These are phyloP conservation scores for Trididemnum clinides DNA, from an alignment of 23 tunicate genomes.

Conservation along the genomic window DNA sequence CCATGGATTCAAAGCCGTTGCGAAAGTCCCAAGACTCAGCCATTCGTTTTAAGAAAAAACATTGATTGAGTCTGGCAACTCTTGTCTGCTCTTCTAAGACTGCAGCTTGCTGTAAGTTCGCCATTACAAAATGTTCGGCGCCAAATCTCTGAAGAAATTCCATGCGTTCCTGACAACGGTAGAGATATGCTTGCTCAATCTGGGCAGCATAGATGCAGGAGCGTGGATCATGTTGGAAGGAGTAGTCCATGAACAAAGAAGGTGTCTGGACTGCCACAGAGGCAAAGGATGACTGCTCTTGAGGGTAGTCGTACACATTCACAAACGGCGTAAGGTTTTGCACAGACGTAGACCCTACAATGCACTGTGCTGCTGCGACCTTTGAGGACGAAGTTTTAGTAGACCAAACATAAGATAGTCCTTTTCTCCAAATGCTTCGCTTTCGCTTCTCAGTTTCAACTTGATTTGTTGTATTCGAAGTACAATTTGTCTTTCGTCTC, in stretches of 20 bases:
- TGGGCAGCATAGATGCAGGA: conserved; percentile 13
- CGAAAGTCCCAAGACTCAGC: neutral
- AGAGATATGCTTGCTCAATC: conserved; percentile 40
- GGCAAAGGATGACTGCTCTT: neutral
- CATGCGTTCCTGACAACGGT: conserved; percentile 32
- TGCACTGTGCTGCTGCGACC: neutral
- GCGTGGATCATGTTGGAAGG: conserved; percentile 10
- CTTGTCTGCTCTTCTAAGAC: conserved; percentile 44
- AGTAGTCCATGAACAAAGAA: conserved; percentile 4
- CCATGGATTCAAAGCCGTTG: conserved; percentile 5
- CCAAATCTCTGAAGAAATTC: conserved; percentile 16
- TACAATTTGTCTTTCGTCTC: neutral
- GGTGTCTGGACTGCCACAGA: conserved; percentile 50
- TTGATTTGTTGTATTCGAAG: neutral
- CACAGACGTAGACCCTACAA: neutral
- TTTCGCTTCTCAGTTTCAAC: conserved; percentile 6
- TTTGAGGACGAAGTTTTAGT: conserved; percentile 40
- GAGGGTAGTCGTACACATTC: neutral
- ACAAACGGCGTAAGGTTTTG: neutral
- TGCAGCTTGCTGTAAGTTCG: conserved; percentile 64
- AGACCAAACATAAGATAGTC: conserved; percentile 51
- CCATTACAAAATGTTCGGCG: conserved; percentile 44
- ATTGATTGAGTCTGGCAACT: conserved; percentile 2
- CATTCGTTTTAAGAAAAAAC: neutral
- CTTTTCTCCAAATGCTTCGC: conserved; percentile 57